Evolutionary conservation across 2,113 vertebrate genomes (phyloP), one percentile per base, ranked within the genome.

Genomic region (Notarius quadriscutis): DNA sequence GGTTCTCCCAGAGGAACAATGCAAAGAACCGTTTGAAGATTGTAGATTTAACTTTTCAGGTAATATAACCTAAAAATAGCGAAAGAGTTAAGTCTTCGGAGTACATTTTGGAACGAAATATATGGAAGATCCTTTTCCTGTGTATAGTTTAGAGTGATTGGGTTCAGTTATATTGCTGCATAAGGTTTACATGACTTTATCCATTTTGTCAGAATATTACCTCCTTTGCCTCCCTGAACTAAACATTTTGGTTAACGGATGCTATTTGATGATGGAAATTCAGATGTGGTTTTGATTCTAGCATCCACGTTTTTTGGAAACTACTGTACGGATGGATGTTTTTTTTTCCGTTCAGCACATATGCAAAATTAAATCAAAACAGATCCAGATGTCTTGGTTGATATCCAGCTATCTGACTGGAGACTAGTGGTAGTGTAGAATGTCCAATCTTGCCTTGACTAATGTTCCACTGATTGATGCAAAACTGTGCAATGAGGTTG

Each of bases 401-500:
- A 48, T 53, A 50, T 25, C 48, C 84, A 67, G 41, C 27, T 63
- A 15, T 65, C 48, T 10, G 9, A 57, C 5, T 10, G 7, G 17
- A 80, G 27, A 65, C 14, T 7, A 67, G 17, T 27, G 74, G 7
- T 27, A 48, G 71, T 41, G 34, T 51, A 65, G 25, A 79, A 81
- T n/a, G 30, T 50, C 7, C 1, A 81, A 48, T 86, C 51, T 57
- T 57, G 20, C 22, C 77, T 65, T 41, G 12, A 18, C 71, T 71
- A 27, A 67, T 80, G 62, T 17, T 30, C 41, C 41, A 11, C 72
- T 77, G 57, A 85, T 86, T 55, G 62, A 80, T 69, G 51, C 15
- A 25, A 41, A 86, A 53, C 30, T 34, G 71, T 50, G 55, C 34
- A 50, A 15, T 84, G 69, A 34, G 20, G 55, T 27, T 27, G 51